A percentile compares a stretch with the other conserved stretches of the same genome.
These are phyloP conservation scores for Squalus acanthias DNA, from an alignment of 2,797 vertebrate species.

Conservation along the genomic window DNA sequence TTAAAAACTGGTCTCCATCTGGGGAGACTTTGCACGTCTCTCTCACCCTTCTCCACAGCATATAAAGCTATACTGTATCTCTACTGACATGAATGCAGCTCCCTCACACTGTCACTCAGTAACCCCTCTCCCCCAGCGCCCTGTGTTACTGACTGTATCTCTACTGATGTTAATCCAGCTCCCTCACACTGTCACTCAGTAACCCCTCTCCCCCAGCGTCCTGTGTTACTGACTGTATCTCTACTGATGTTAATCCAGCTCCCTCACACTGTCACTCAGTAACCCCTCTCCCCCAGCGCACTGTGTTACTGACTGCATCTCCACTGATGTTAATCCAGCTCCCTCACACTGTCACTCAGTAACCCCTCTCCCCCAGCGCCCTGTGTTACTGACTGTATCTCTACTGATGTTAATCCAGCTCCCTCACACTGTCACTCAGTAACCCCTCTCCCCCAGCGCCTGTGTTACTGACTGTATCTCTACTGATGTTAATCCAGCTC, in stretches of 20 bases:
- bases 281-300: neutral
- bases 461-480: no score
- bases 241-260: neutral
- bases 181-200: neutral
- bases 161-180: neutral
- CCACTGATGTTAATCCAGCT: neutral
- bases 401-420: neutral
- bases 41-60: neutral
- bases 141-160: no score
- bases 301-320: no score
- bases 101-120: neutral
- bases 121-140: neutral
- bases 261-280: neutral
- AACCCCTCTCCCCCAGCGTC: neutral
- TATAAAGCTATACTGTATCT: neutral
- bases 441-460: neutral
- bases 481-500: neutral
- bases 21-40: neutral
- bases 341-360: neutral
- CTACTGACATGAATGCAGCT: neutral
- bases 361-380: neutral
- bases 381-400: no score
- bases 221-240: no score
- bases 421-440: neutral
- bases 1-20: neutral